Evolutionary conservation across 2,888 invertebrate species (phyloP).

Genomic region (Steinernema carpocapsae): DNA sequence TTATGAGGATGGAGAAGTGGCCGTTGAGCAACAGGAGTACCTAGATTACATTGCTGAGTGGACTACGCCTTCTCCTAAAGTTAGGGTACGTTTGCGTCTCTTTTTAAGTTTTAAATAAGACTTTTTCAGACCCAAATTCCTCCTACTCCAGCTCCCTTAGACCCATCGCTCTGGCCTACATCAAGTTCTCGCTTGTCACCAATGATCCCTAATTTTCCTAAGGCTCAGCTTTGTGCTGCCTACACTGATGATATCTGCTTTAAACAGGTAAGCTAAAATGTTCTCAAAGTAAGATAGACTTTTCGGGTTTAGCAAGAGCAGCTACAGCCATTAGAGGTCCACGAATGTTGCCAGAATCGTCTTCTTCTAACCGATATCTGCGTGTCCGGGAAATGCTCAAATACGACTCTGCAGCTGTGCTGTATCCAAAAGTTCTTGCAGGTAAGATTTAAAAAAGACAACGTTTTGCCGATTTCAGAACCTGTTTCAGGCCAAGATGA

Average conservation of each 20-base stretch:
- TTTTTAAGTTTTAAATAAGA: not conserved
- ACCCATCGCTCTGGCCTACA: conserved; percentile 22
- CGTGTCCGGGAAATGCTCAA: conserved; percentile 63
- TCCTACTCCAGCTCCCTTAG: not conserved
- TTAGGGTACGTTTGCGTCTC: not conserved
- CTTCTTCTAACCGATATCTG: conserved; percentile 67
- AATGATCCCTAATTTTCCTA: not conserved
- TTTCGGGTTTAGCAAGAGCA: conserved; percentile 56
- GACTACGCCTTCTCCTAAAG: conserved; percentile 20
- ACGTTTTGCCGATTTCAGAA: too few species aligned
- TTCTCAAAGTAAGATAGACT: not conserved
- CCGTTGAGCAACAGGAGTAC: conserved; percentile 29
- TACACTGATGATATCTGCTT: conserved; percentile 67
- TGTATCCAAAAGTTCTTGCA: conserved; percentile 69
- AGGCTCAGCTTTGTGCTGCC: conserved; percentile 56
- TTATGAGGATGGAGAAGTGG: not conserved
- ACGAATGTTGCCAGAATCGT: conserved; percentile 65
- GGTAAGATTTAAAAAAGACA: conserved; percentile 44
- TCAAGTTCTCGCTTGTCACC: not conserved
- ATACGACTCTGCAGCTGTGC: conserved; percentile 63
- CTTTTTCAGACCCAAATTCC: conserved; percentile 7
- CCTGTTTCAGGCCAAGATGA: too few species aligned
- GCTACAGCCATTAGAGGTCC: conserved; percentile 49
- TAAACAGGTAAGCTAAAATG: conserved; percentile 54
- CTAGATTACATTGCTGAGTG: conserved; percentile 38